These are phyloP conservation scores for Teleogryllus occipitalis DNA, from an alignment of 1,140 invertebrate species.

Conservation along the genomic window DNA sequence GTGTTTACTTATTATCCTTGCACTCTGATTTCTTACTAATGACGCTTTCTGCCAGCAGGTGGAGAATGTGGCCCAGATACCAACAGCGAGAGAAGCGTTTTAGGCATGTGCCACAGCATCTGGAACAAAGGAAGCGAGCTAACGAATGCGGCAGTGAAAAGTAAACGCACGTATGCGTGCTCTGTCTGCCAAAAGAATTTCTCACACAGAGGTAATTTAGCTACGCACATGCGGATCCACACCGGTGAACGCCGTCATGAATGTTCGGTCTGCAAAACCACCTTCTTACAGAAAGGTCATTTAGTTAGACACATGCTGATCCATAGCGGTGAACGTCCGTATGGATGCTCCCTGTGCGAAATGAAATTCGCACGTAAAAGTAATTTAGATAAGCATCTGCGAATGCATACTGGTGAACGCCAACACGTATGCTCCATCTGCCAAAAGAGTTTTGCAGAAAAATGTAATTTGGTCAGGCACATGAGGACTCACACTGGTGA, in stretches of 20 bases:
- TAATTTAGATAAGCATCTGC: constrained; percentile 26
- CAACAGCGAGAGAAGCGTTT: too few relatives aligned
- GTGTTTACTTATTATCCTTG: too few relatives aligned
- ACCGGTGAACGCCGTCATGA: constrained; percentile 10
- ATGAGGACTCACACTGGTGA: not conserved
- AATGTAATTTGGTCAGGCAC: not conserved
- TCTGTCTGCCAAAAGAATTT: constrained; percentile 13
- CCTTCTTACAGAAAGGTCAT: not conserved
- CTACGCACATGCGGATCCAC: constrained; percentile 11
- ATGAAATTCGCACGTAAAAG: constrained; percentile 25
- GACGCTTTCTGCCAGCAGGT: too few relatives aligned
- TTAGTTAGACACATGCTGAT: not conserved
- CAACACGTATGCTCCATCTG: not conserved
- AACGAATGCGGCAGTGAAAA: too few relatives aligned
- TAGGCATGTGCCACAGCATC: too few relatives aligned
- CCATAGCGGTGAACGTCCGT: constrained; percentile 24
- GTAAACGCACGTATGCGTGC: not conserved
- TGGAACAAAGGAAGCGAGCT: too few relatives aligned
- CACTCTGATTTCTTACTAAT: too few relatives aligned
- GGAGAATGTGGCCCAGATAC: too few relatives aligned
- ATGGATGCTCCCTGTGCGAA: constrained; percentile 23
- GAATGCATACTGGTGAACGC: constrained; percentile 25
- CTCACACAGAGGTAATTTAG: not conserved
- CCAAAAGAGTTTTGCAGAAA: not conserved
- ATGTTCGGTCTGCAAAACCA: constrained; percentile 8